These are phyloP conservation scores for Sarcophaga subvicina DNA, from an alignment of 2,888 invertebrate genomes.

Conservation along the genomic window DNA sequence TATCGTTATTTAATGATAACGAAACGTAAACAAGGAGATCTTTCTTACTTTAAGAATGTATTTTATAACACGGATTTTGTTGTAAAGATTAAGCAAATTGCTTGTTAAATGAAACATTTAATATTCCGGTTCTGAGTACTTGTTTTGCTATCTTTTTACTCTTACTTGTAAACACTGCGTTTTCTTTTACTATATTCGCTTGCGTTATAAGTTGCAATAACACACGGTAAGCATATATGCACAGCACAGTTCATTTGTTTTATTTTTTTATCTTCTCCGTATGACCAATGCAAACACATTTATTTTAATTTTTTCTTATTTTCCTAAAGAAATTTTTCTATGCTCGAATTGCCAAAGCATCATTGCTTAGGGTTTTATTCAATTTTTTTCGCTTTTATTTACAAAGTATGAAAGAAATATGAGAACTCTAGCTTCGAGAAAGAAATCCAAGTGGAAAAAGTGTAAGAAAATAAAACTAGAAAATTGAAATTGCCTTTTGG, in stretches of 20 bases:
- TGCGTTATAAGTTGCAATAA: slow-evolving; percentile 17
- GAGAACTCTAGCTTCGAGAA: slow-evolving; percentile 25
- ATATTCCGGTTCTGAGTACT: too few relatives aligned
- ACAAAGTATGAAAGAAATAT: slow-evolving; percentile 19
- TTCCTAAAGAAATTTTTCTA: slow-evolving; percentile 42
- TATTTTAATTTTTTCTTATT: not conserved
- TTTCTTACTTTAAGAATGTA: too few relatives aligned
- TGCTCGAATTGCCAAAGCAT: slow-evolving; percentile 26
- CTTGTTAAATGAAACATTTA: too few relatives aligned
- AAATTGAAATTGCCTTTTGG: slow-evolving; percentile 47
- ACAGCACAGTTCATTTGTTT: not conserved
- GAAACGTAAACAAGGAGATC: too few relatives aligned
- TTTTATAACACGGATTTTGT: too few relatives aligned
- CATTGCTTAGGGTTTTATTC: slow-evolving; percentile 45
- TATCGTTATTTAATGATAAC: too few relatives aligned
- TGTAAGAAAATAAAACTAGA: slow-evolving; percentile 29
- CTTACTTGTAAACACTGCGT: not conserved
- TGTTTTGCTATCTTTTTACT: not conserved
- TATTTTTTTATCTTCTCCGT: not conserved
- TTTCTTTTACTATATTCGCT: not conserved
- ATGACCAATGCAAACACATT: not conserved
- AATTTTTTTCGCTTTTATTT: slow-evolving; percentile 6
- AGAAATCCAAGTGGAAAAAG: not conserved
- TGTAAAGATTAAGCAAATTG: too few relatives aligned
- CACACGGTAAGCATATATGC: slow-evolving; percentile 36